A percentile compares a stretch with the other conserved stretches of the same genome.
These are phyloP conservation scores for Morone saxatilis DNA, from an alignment of 2,113 vertebrate species.

Conservation along the genomic window DNA sequence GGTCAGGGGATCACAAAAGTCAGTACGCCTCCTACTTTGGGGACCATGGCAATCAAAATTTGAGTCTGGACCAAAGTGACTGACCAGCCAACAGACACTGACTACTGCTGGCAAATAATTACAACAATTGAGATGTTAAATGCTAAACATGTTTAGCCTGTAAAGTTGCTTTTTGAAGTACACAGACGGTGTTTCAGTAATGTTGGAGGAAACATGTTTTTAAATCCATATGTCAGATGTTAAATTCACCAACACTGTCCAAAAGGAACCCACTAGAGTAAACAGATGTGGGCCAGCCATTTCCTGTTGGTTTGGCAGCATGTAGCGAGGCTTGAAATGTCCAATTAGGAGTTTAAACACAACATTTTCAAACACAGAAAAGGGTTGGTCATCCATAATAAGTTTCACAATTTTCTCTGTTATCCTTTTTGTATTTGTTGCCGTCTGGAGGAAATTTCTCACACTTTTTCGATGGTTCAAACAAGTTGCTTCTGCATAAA, in stretches of 20 bases:
- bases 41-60: neutral
- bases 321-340: neutral
- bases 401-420: conserved; percentile 7
- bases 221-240: conserved; percentile 12
- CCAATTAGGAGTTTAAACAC: conserved; percentile 34
- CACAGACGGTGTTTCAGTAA: neutral
- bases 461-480: neutral
- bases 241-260: neutral
- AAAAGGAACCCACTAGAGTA: neutral
- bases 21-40: neutral
- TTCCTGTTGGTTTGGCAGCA: conserved; percentile 7
- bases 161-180: neutral
- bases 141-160: neutral
- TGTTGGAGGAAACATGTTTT: neutral
- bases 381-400: neutral
- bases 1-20: neutral
- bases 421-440: conserved; percentile 8
- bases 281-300: conserved; percentile 6
- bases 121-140: neutral
- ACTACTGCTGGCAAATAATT: neutral
- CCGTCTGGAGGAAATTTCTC: neutral
- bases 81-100: neutral
- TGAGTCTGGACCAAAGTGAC: neutral
- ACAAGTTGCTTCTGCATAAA: neutral
- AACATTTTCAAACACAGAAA: conserved; percentile 8